phyloP scores from a whole-genome alignment of 2,113 vertebrate species.

The Hystrix brachyura region DNA sequence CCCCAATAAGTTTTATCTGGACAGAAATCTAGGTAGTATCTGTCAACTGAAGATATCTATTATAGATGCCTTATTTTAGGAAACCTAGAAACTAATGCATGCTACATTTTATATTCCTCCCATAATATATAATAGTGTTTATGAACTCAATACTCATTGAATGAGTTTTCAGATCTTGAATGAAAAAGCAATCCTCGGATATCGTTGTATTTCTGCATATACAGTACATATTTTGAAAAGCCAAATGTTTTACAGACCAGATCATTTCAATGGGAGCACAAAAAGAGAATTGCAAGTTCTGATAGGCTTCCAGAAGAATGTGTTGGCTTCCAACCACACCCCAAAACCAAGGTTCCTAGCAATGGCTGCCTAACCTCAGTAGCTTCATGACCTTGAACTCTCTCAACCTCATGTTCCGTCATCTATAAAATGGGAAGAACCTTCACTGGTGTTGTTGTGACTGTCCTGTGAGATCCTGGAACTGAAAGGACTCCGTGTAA shows the following conservation, averaged over 20 bases:
- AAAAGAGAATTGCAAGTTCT: background rate
- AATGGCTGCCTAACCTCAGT: background rate
- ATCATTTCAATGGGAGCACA: background rate
- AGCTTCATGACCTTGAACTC: background rate
- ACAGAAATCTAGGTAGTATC: background rate
- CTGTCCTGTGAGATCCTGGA: background rate
- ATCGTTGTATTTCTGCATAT: background rate
- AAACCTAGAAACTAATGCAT: constrained; percentile 24
- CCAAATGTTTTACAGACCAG: background rate
- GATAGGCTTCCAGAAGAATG: background rate
- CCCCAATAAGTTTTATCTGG: background rate
- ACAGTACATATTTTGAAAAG: background rate
- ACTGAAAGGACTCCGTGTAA: background rate
- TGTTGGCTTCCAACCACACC: background rate
- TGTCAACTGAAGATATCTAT: background rate
- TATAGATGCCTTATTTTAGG: background rate
- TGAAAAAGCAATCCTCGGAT: constrained; percentile 11
- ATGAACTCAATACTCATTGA: constrained; percentile 11
- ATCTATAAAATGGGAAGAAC: background rate
- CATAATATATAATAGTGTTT: background rate
- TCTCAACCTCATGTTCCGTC: background rate
- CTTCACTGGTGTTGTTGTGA: background rate
- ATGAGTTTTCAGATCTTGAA: constrained; percentile 4
- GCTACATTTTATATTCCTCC: constrained; percentile 22
- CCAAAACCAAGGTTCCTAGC: background rate